Conservation (phyloP, 2,113 vertebrate species). For the Leucosticte australis region DNA sequence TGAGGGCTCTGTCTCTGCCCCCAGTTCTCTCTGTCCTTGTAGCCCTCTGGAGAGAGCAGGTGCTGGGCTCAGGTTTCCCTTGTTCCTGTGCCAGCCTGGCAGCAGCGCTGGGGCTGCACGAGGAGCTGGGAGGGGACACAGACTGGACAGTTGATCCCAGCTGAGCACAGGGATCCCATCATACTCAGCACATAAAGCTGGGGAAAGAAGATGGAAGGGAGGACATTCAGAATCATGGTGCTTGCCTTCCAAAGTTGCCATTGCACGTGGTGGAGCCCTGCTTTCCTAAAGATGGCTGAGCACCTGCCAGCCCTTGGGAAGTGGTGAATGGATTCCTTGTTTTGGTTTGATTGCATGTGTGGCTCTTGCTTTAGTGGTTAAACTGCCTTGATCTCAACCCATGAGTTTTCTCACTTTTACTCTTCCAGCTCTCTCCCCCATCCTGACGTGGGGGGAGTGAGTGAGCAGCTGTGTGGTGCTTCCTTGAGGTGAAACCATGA, state of each 20-base stretch:
- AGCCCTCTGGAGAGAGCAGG: rapidly evolving
- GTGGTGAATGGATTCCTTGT: neutral
- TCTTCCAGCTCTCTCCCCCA: neutral
- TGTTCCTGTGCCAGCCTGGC: rapidly evolving
- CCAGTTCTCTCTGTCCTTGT: neutral
- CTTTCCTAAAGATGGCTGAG: neutral
- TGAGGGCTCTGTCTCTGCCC: neutral
- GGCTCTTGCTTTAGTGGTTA: neutral
- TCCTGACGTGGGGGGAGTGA: neutral
- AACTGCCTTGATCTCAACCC: neutral
- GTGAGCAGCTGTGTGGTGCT: neutral
- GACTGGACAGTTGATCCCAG: rapidly evolving
- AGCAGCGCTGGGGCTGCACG: neutral
- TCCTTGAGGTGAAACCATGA: neutral
- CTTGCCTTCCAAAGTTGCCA: neutral
- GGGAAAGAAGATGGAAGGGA: neutral
- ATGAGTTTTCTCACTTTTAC: neutral
- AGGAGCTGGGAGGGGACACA: neutral
- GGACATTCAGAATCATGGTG: rapidly evolving
- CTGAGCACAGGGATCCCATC: neutral
- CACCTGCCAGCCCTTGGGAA: neutral
- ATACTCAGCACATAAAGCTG: neutral
- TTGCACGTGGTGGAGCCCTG: neutral
- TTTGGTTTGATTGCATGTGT: neutral
- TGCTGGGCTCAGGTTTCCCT: neutral